phyloP scores from a whole-genome alignment of 1,140 invertebrate genomes.

The Drosophila guanche region DNA sequence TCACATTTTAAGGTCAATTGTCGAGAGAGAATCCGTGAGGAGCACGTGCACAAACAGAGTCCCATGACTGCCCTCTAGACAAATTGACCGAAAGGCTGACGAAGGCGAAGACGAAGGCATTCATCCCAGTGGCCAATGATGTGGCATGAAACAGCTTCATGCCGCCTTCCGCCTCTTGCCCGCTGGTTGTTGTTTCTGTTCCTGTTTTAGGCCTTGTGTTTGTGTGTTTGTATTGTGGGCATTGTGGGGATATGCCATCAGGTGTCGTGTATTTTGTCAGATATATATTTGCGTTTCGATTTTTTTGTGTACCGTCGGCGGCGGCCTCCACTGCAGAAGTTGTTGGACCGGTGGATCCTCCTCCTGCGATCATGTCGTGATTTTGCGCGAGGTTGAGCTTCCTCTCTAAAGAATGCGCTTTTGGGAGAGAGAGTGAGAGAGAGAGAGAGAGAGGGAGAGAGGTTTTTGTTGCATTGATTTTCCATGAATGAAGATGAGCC shows the following conservation, averaged over 20 bases:
- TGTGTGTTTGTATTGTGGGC: not conserved
- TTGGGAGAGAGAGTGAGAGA: not conserved
- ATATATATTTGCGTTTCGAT: conserved; percentile 76
- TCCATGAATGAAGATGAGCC: conserved; percentile 33
- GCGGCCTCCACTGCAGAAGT: conserved; percentile 49
- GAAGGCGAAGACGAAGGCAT: conserved; percentile 6
- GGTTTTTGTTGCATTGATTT: conserved; percentile 43
- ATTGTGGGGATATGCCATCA: conserved; percentile 53
- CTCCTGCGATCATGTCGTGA: conserved; percentile 30
- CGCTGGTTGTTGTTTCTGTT: conserved; percentile 13
- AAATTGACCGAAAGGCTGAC: conserved; percentile 55
- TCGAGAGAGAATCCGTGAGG: conserved; percentile 25
- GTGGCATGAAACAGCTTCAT: too few species aligned
- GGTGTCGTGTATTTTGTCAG: conserved; percentile 79
- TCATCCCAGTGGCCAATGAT: conserved; percentile 33
- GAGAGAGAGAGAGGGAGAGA: conserved; percentile 9
- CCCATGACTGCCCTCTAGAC: conserved; percentile 60
- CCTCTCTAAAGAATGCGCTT: not conserved
- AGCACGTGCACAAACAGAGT: conserved; percentile 67
- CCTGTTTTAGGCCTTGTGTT: conserved; percentile 24
- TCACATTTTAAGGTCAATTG: conserved; percentile 73
- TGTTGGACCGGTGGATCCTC: conserved; percentile 36
- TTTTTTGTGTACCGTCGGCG: conserved; percentile 14
- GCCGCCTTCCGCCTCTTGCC: conserved; percentile 20
- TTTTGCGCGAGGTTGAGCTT: conserved; percentile 13